These are phyloP conservation scores for Drosophila pectinifera DNA, from an alignment of 1,140 invertebrate genomes.

Conservation along the genomic window DNA sequence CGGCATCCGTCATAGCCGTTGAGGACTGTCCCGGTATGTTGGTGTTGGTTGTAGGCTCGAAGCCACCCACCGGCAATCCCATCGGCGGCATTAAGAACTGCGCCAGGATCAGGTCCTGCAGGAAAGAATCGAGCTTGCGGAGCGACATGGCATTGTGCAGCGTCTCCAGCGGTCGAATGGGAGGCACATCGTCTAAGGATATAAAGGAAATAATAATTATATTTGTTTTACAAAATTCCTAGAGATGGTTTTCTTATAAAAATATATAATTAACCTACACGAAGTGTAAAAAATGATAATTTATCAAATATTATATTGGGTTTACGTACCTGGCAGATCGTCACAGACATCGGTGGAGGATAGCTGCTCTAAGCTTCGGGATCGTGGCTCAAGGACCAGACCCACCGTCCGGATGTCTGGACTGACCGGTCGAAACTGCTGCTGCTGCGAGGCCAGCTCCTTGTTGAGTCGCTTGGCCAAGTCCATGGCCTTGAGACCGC, in stretches of 20 bases:
- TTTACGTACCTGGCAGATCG: conserved; percentile 87
- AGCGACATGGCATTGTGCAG: conserved; percentile 97
- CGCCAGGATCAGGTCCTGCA: conserved; percentile 92
- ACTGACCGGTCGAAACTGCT: conserved; percentile 76
- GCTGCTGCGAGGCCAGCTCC: conserved; percentile 88
- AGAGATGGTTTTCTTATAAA: too few species aligned
- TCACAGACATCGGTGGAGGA: conserved; percentile 72
- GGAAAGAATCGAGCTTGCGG: conserved; percentile 94
- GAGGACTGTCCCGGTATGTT: conserved; percentile 12
- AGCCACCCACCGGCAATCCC: conserved; percentile 88
- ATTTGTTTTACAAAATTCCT: too few species aligned
- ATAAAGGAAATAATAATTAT: not conserved
- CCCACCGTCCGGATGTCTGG: conserved; percentile 84
- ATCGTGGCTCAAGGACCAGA: conserved; percentile 86
- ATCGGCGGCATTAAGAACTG: conserved; percentile 89
- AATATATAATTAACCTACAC: too few species aligned
- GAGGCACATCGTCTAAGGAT: conserved; percentile 91
- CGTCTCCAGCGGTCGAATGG: conserved; percentile 97
- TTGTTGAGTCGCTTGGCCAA: conserved; percentile 90
- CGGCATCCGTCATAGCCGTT: not conserved
- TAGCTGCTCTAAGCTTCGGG: conserved; percentile 88
- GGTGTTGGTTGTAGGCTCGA: conserved; percentile 60
- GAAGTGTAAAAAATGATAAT: too few species aligned
- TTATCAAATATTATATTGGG: too few species aligned
- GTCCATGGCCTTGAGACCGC: conserved; percentile 90